A percentile compares a stretch with the other conserved stretches of the same genome.
phyloP scores from a whole-genome alignment of 2,113 vertebrate genomes.

The Cyphomyrus plagiostoma region DNA sequence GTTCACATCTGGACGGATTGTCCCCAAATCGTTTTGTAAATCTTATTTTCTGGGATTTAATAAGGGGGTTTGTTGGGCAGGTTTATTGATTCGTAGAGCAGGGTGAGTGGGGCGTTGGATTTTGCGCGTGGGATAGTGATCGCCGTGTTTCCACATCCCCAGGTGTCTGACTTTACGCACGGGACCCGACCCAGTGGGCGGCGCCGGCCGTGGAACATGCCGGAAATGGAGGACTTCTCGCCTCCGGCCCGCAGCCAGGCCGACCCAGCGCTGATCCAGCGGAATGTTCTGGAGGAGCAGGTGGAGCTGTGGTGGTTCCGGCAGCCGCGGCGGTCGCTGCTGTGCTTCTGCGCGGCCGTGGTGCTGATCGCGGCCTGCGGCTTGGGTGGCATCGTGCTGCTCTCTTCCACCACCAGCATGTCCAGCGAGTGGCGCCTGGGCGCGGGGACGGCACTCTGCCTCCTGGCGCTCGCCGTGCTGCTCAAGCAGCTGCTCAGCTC shows the following conservation, averaged over 20 bases:
- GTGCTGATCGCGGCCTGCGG: constrained; percentile 81
- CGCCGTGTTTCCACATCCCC: not conserved
- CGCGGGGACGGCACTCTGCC: constrained; percentile 77
- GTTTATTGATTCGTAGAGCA: not conserved
- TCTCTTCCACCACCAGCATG: constrained; percentile 88
- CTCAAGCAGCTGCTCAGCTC: constrained; percentile 96
- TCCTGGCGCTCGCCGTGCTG: constrained; percentile 82
- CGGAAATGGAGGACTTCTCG: constrained; percentile 68
- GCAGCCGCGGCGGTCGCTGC: constrained; percentile 78
- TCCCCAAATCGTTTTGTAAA: not conserved
- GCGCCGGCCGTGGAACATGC: constrained; percentile 55
- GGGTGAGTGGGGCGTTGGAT: not conserved
- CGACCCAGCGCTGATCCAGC: constrained; percentile 63
- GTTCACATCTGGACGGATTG: not conserved
- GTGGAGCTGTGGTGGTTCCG: constrained; percentile 97
- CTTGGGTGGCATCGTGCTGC: constrained; percentile 77
- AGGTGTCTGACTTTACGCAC: constrained; percentile 8
- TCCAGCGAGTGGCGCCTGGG: constrained; percentile 91
- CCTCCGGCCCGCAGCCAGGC: constrained; percentile 41
- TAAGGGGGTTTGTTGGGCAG: not conserved
- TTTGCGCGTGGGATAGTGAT: not conserved
- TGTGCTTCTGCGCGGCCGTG: constrained; percentile 82
- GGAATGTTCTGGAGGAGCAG: constrained; percentile 83
- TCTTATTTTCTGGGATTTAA: not conserved
- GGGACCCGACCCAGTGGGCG: constrained; percentile 16